A percentile compares a stretch with the other conserved stretches of the same genome.
phyloP scores from a whole-genome alignment of 2,888 invertebrate genomes.

The Himalopsyche kuldschensis region DNA sequence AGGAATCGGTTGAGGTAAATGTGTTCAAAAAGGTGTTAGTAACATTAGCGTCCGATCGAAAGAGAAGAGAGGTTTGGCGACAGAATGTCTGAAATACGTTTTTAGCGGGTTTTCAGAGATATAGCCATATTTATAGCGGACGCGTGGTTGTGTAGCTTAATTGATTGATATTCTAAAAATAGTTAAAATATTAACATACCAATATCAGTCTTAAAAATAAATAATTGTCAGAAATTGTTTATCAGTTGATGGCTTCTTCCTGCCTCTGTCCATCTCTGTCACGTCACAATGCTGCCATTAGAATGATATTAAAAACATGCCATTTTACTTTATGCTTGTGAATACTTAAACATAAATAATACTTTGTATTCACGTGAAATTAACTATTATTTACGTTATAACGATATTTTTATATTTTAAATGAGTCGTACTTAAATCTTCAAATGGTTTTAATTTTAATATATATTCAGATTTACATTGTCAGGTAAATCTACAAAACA shows the following conservation, averaged over 20 bases:
- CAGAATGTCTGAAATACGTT: constrained; percentile 30
- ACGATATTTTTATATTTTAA: too few species aligned
- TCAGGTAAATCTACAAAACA: too few species aligned
- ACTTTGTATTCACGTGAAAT: background rate
- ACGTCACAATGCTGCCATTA: constrained; percentile 32
- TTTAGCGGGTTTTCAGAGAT: background rate
- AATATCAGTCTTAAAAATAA: constrained; percentile 20
- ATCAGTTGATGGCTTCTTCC: constrained; percentile 30
- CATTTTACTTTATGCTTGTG: background rate
- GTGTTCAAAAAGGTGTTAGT: constrained; percentile 27
- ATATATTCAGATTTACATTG: too few species aligned
- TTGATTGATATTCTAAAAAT: background rate
- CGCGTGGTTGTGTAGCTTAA: background rate
- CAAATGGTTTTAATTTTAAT: too few species aligned
- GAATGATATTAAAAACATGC: background rate
- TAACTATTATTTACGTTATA: background rate
- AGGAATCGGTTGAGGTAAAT: constrained; percentile 15
- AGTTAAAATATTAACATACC: constrained; percentile 13
- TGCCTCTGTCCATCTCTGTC: constrained; percentile 35
- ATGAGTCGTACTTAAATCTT: too few species aligned
- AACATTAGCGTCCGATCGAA: constrained; percentile 33
- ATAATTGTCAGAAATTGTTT: constrained; percentile 31
- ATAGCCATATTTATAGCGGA: background rate
- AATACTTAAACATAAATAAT: background rate
- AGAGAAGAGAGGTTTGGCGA: constrained; percentile 35